Conservation (phyloP, 2,797 vertebrate genomes). For the Gambelia wislizenii region DNA sequence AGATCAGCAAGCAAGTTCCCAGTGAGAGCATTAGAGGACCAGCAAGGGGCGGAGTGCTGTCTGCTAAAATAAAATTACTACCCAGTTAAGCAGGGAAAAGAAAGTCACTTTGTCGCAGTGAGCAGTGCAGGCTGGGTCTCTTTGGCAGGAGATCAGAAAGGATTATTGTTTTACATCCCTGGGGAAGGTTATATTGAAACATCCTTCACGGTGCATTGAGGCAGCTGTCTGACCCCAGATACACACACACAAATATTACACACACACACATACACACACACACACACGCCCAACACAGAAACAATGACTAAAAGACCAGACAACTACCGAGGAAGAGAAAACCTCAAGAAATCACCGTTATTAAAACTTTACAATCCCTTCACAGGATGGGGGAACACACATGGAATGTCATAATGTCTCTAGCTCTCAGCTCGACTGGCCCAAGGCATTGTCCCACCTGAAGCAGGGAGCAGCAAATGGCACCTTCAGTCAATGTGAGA, state of each 20-base stretch:
- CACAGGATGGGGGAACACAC: no score
- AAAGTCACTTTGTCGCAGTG: slow-evolving; percentile 6
- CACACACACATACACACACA: neutral
- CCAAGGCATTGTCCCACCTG: no score
- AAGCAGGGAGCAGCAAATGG: no score
- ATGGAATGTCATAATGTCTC: no score
- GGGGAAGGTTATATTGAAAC: neutral
- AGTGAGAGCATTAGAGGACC: neutral
- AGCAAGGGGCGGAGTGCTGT: neutral
- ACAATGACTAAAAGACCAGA: neutral
- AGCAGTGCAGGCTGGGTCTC: neutral
- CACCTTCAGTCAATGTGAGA: no score
- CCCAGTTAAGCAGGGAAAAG: neutral
- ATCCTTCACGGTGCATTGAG: neutral
- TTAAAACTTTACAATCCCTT: neutral
- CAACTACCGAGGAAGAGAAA: neutral
- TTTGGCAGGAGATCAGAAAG: neutral
- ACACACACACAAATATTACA: neutral
- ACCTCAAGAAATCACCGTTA: neutral
- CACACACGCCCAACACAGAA: neutral
- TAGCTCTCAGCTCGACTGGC: no score
- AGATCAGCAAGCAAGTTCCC: neutral
- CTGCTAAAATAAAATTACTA: neutral
- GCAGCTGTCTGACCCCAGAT: neutral
- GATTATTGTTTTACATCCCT: neutral